Evolutionary conservation across 2,888 invertebrate species (phyloP).

Genomic region (Chrysotoxum bicinctum): DNA sequence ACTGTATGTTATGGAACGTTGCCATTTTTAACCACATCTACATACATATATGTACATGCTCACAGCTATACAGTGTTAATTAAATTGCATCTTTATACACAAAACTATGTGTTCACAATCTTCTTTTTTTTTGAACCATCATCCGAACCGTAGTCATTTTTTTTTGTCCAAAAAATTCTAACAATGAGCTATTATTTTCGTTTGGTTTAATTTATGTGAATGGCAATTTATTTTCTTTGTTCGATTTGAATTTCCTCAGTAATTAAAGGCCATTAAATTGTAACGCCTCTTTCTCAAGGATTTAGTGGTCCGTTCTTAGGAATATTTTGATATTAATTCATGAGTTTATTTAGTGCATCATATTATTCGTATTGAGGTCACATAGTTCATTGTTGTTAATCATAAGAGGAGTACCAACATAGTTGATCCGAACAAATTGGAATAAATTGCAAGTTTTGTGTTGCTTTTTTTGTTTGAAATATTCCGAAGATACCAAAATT

Average conservation of each 20-base stretch:
- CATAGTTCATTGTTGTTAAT: not conserved
- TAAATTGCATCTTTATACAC: not conserved
- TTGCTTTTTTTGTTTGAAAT: too few relatives aligned
- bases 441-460: too few relatives aligned
- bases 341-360: conserved; percentile 58
- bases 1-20: too few relatives aligned
- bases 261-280: conserved; percentile 66
- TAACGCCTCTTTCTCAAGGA: conserved; percentile 60
- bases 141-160: not conserved
- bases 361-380: conserved; percentile 2
- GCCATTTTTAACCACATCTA: too few relatives aligned
- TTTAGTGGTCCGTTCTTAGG: conserved; percentile 43
- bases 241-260: conserved; percentile 59
- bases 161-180: not conserved
- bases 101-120: not conserved
- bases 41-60: too few relatives aligned
- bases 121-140: not conserved
- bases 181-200: conserved; percentile 7
- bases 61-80: too few relatives aligned
- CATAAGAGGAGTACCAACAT: too few relatives aligned
- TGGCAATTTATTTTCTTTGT: conserved; percentile 55
- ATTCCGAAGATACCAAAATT: too few relatives aligned
- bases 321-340: conserved; percentile 29
- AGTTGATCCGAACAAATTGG: too few relatives aligned
- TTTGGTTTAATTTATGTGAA: conserved; percentile 39